Evolutionary conservation across 2,797 vertebrate genomes (phyloP).

Genomic region (Petrocephalus schoutedeni): DNA sequence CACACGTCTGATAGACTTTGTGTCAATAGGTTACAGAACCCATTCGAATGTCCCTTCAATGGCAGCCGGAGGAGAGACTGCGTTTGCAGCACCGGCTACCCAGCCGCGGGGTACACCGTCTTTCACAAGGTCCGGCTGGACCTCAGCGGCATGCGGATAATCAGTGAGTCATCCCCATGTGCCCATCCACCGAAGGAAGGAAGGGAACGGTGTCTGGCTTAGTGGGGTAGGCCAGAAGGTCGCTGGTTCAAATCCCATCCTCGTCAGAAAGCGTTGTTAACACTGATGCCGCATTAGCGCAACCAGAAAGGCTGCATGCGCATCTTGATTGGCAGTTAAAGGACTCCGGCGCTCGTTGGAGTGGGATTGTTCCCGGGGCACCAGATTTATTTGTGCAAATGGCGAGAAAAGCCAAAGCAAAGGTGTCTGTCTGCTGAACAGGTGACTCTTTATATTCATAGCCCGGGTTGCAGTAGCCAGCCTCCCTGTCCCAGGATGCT

Average conservation of each 20-base stretch:
- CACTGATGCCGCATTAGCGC: not conserved
- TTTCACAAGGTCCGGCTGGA: conserved; percentile 90
- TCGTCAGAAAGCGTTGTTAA: not conserved
- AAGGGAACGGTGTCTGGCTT: not conserved
- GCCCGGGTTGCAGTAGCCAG: not conserved
- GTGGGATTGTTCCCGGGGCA: no score
- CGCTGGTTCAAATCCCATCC: not conserved
- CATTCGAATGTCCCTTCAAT: conserved; percentile 88
- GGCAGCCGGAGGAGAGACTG: conserved; percentile 84
- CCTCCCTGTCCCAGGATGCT: not conserved
- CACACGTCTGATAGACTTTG: not conserved
- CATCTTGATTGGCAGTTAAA: not conserved
- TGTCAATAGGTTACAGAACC: conserved; percentile 75
- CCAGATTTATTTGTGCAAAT: no score
- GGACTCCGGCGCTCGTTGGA: not conserved
- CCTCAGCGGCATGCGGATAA: conserved; percentile 77
- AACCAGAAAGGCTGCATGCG: not conserved
- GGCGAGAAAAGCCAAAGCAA: not conserved
- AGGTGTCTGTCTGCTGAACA: not conserved
- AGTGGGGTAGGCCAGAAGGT: not conserved
- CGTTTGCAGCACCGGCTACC: conserved; percentile 79
- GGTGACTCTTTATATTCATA: not conserved
- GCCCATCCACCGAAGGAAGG: not conserved
- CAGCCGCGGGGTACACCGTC: conserved; percentile 78
- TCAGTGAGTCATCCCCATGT: conserved; percentile 68